A percentile compares a stretch with the other conserved stretches of the same genome.
Evolutionary conservation across 1,140 invertebrate genomes (phyloP).

Genomic region (Drosophila subobscura): DNA sequence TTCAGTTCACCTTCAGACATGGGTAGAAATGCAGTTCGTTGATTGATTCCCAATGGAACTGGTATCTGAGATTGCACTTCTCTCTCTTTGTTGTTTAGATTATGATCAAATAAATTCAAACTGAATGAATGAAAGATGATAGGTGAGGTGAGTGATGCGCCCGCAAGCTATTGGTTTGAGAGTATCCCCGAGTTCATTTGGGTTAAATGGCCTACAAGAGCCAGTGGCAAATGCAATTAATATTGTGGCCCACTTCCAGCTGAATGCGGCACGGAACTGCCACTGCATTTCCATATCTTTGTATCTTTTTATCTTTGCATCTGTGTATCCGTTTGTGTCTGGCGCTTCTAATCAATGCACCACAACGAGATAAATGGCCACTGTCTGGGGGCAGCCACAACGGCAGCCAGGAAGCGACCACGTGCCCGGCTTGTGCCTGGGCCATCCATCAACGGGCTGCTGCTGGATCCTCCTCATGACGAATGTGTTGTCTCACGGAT

Average conservation of each 20-base stretch:
- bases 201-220: slow-evolving; percentile 7
- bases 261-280: slow-evolving; percentile 4
- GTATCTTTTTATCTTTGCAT: slow-evolving; percentile 15
- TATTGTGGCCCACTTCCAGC: slow-evolving; percentile 33
- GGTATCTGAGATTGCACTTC: too few relatives aligned
- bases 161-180: too few relatives aligned
- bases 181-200: slow-evolving; percentile 15
- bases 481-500: slow-evolving; percentile 41
- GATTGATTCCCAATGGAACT: too few relatives aligned
- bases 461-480: slow-evolving; percentile 25
- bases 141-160: too few relatives aligned
- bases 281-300: slow-evolving; percentile 1
- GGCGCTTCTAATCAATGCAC: slow-evolving; percentile 61
- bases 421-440: slow-evolving; percentile 9
- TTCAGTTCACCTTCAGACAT: too few relatives aligned
- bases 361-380: slow-evolving; percentile 59
- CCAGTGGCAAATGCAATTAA: slow-evolving; percentile 44
- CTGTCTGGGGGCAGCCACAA: slow-evolving; percentile 17
- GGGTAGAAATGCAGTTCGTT: too few relatives aligned
- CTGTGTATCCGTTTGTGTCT: slow-evolving; percentile 5
- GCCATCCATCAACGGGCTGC: slow-evolving; percentile 56
- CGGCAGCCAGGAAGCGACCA: slow-evolving; percentile 23
- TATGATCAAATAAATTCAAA: too few relatives aligned
- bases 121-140: too few relatives aligned
- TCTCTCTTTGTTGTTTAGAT: too few relatives aligned